A percentile compares a stretch with the other conserved stretches of the same genome.
Evolutionary conservation across 2,797 vertebrate genomes (phyloP).

Genomic region (Pipistrellus nathusii): DNA sequence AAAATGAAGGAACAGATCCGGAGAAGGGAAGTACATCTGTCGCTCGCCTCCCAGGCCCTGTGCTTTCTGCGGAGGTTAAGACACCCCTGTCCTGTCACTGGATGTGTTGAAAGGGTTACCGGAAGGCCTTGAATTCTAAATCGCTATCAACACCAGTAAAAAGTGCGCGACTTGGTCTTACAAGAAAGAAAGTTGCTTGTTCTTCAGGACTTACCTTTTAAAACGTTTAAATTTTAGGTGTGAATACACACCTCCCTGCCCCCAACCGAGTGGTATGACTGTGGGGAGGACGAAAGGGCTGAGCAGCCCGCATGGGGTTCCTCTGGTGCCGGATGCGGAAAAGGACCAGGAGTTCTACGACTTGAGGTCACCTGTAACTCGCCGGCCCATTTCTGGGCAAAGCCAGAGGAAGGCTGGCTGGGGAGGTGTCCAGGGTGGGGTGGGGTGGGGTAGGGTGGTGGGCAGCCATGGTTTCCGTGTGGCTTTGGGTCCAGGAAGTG

Average conservation of each 20-base stretch:
- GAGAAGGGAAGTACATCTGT: background rate
- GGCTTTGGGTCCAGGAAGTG: constrained; percentile 62
- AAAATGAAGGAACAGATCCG: background rate
- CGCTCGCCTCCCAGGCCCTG: background rate
- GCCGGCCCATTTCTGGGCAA: background rate
- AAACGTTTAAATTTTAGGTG: background rate
- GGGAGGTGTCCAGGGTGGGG: constrained; percentile 33
- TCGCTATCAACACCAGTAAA: background rate
- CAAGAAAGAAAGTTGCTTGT: constrained; percentile 15
- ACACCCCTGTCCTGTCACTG: background rate
- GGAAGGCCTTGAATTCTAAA: background rate
- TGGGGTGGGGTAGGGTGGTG: background rate
- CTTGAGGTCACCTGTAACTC: constrained; percentile 37
- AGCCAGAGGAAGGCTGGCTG: background rate
- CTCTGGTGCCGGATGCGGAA: background rate
- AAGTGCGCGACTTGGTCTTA: no score
- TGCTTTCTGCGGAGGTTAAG: background rate
- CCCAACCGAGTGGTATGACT: background rate
- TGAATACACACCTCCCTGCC: background rate
- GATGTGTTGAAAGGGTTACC: background rate
- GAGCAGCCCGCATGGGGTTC: background rate
- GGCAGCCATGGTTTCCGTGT: background rate
- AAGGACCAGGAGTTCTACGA: constrained; percentile 12
- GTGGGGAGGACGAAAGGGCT: constrained; percentile 10
- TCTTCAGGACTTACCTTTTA: constrained; percentile 40